Evolutionary conservation across 2,888 invertebrate genomes (phyloP), one percentile per base, ranked within the genome.

Genomic region (Blera fallax): DNA sequence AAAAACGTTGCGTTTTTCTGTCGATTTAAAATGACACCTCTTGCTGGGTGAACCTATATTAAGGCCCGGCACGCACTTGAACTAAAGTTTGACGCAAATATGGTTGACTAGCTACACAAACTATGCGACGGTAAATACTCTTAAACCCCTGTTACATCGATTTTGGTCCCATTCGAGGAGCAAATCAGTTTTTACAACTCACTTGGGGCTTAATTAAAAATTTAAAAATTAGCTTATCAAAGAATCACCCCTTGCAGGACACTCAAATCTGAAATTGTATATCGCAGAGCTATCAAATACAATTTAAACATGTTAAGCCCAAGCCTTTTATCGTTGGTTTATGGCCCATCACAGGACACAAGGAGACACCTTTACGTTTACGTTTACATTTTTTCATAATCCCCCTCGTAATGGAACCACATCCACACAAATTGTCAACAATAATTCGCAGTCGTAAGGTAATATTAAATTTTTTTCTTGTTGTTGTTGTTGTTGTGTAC

Each of bases 391-490:
- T 34, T n/a, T 45, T 14, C 64, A 32, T 37, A 76, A 62, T 54
- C 58, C 21, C 50, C 18, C 10, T 64, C n/a, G 60, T 24, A 54
- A 65, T 40, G 48, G 21, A 70, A 64, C 60, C 58, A 50, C 45
- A 69, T 48, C 29, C 54, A 54, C 58, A 76, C 64, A 50, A 72
- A 78, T 82, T 82, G 72, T 78, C 72, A 77, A 77, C 72, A 72
- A 76, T 81, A 81, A 70, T 65, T 72, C 56, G 18, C 18, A 73
- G 65, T 65, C 58, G 65, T 60, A 60, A 72, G 45, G 78, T 70
- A 48, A 60, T 65, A 58, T 65, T 67, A 69, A 21, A 56, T 52
- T 72, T n/a, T n/a, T n/a, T n/a, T n/a, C n/a, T 32, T 48, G 16
- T 4, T 24, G 32, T 24, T 62, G 54, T 50, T 67, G 50, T 62